Evolutionary conservation across 2,888 invertebrate species (phyloP), one percentile per base, ranked within the genome.

Genomic region (Conistra vaccinii): DNA sequence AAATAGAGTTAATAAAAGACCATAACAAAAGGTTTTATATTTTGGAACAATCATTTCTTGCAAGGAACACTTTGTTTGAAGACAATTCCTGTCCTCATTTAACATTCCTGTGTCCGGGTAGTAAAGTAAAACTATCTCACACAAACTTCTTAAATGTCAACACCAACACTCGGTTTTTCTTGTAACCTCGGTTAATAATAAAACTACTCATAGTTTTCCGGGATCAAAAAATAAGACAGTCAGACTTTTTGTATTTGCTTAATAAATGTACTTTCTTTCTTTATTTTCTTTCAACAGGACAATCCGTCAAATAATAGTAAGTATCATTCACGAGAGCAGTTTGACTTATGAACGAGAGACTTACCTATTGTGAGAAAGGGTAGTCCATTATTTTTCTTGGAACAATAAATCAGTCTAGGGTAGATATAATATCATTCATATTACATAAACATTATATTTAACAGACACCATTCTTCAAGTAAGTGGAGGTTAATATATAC

Each of bases 401-500:
- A 42, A 58, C 32, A 35, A 51, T 70, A 61, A 61, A 70, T 78
- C 71, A 29, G n/a, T 53, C 14, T 29, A 1, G 14, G 14, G 5
- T 51, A 68, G 14, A 58, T 51, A 76, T 39, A 48, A 62, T 32
- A 32, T 32, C 32, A 79, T 71, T 65, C 20, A n/a, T n/a, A n/a
- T n/a, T n/a, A n/a, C 61, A 58, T 39, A 45, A 61, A 74, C 51
- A 68, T 53, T 67, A 61, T 68, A 53, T 29, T 9, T 70, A 70
- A 32, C 51, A 57, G 12, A 68, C 63, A 80, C 58, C 26, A 71
- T 68, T 71, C 51, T 71, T 66, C 57, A 63, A 63, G 69, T 69
- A 61, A 80, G 75, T 84, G 65, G 57, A 75, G 62, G 68, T 84
- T 80, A 67, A 84, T 84, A 71, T 39, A 35, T 35, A 82, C 80